Evolutionary conservation across 2,888 invertebrate genomes (phyloP).

Genomic region (Philhelius pedissequus): DNA sequence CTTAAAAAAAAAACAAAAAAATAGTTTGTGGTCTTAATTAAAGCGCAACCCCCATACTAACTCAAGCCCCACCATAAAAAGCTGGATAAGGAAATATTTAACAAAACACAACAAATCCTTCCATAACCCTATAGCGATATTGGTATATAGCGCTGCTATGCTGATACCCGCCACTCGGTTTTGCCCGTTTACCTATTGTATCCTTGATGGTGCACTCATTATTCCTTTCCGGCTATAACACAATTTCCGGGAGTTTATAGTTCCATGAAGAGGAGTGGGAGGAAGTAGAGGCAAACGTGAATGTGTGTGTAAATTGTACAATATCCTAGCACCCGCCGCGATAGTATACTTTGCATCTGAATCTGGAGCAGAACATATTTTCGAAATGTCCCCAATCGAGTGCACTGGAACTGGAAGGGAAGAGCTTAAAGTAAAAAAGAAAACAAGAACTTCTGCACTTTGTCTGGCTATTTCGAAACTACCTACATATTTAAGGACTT

Average conservation of each 20-base stretch:
- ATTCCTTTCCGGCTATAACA: constrained; percentile 44
- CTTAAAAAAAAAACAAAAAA: constrained; percentile 11
- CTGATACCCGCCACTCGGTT: constrained; percentile 20
- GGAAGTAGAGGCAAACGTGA: not conserved
- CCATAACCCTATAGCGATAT: not conserved
- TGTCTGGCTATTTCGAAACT: constrained; percentile 13
- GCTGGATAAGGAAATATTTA: not conserved
- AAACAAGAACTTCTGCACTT: not conserved
- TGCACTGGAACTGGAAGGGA: not conserved
- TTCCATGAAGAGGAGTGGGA: not conserved
- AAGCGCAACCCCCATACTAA: not conserved
- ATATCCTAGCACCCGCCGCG: not conserved
- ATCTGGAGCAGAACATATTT: constrained; percentile 34
- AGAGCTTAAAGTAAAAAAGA: not conserved
- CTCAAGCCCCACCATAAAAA: not conserved
- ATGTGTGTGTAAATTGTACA: too few species aligned
- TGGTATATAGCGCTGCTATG: not conserved
- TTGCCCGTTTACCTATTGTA: constrained; percentile 24
- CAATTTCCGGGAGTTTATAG: constrained; percentile 51
- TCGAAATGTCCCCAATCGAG: constrained; percentile 2
- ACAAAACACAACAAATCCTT: not conserved
- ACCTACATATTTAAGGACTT: not conserved
- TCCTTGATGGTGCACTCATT: constrained; percentile 44
- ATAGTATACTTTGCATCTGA: constrained; percentile 6
- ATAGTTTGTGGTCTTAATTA: constrained; percentile 49